Conservation (phyloP, 2,113 vertebrate species). For the Ceuthmochares aereus region DNA sequence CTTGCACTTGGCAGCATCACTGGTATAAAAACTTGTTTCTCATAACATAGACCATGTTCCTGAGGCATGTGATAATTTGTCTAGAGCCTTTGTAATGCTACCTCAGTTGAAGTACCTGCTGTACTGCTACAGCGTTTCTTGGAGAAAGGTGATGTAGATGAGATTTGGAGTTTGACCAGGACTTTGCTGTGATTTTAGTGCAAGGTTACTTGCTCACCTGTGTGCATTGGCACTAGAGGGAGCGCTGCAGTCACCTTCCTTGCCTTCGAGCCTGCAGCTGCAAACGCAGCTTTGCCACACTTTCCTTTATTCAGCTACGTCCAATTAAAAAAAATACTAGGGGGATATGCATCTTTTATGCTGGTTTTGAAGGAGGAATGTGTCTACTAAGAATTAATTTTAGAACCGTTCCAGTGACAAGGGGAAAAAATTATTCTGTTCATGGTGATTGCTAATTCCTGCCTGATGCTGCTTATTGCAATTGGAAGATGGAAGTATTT, state of each 20-base stretch:
- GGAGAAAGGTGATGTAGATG: background rate
- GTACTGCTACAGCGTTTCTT: background rate
- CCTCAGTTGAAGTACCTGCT: background rate
- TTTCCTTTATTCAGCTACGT: background rate
- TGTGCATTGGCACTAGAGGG: constrained; percentile 53
- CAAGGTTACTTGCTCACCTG: background rate
- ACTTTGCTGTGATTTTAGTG: rapidly evolving
- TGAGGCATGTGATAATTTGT: background rate
- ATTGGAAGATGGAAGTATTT: background rate
- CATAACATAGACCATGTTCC: background rate
- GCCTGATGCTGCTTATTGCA: background rate
- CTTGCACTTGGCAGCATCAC: background rate
- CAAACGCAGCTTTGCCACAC: rapidly evolving
- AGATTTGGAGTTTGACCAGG: rapidly evolving
- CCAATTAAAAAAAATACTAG: background rate
- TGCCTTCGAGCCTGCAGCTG: background rate
- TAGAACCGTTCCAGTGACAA: background rate
- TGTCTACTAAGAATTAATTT: background rate
- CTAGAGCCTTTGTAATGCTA: background rate
- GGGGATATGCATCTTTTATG: background rate
- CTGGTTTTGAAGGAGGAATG: background rate
- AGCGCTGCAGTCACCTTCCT: background rate
- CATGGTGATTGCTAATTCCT: background rate
- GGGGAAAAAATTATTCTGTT: background rate
- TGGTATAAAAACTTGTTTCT: background rate